A percentile compares a stretch with the other conserved stretches of the same genome.
phyloP scores from a whole-genome alignment of 2,797 vertebrate species.

The Rostrhamus sociabilis region DNA sequence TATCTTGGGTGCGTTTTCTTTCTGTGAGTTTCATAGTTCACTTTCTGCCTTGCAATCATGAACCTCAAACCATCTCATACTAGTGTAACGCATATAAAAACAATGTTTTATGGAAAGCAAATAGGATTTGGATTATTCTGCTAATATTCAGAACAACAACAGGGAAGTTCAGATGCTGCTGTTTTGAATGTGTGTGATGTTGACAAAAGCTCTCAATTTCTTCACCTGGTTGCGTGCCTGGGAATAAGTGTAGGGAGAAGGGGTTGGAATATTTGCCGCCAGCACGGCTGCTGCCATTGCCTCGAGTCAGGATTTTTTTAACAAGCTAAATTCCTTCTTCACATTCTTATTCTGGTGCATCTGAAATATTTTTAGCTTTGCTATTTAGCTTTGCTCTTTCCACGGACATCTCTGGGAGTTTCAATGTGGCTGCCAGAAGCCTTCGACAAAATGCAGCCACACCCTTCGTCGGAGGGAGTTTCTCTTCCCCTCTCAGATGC shows the following conservation, averaged over 20 bases:
- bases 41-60: background rate
- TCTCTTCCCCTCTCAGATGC: background rate
- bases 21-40: background rate
- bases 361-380: constrained; percentile 37
- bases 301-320: background rate
- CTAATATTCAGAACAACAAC: background rate
- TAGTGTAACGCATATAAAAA: rapidly evolving
- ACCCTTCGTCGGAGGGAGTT: background rate
- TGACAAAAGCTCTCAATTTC: background rate
- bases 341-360: background rate
- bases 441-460: background rate
- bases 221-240: background rate
- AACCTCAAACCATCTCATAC: background rate
- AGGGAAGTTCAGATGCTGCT: background rate
- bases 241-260: background rate
- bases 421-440: background rate
- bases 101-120: background rate
- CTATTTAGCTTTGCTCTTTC: background rate
- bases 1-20: rapidly evolving
- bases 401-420: background rate
- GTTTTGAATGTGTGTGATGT: background rate
- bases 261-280: background rate
- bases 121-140: background rate
- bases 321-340: background rate
- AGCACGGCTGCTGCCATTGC: background rate